These are phyloP conservation scores for Ciona savignyi DNA, from an alignment of 23 tunicate genomes.

Conservation along the genomic window DNA sequence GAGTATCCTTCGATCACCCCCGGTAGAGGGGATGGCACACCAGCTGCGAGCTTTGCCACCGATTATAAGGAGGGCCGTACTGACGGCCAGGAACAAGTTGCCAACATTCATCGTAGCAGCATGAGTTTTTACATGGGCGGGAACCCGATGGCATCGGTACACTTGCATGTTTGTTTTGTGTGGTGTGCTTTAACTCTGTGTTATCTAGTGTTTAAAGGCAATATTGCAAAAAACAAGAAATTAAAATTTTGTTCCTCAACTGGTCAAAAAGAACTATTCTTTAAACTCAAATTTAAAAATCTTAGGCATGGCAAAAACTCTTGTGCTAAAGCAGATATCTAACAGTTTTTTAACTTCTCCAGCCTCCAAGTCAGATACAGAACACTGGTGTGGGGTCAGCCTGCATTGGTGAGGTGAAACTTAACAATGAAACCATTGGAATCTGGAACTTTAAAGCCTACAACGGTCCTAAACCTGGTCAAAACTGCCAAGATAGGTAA, in stretches of 20 bases:
- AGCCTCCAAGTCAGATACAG: slow-evolving; percentile 15
- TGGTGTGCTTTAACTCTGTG: not conserved
- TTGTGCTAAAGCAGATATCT: not conserved
- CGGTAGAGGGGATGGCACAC: slow-evolving; percentile 14
- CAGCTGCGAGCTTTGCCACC: not conserved
- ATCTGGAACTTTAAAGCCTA: slow-evolving; percentile 56
- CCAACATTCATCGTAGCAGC: not conserved
- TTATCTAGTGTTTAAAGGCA: too few species aligned
- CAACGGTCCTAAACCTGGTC: slow-evolving; percentile 57
- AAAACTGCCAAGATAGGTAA: slow-evolving; percentile 7
- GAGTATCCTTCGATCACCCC: slow-evolving; percentile 7
- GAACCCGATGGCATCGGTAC: slow-evolving; percentile 5
- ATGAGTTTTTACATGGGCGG: slow-evolving; percentile 19
- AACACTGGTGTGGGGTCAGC: not conserved
- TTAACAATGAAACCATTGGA: slow-evolving; percentile 52
- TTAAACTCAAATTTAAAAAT: too few species aligned
- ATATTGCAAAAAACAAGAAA: too few species aligned
- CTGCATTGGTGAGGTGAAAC: slow-evolving; percentile 10
- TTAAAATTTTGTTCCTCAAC: too few species aligned
- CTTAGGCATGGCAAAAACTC: too few species aligned
- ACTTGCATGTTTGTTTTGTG: not conserved
- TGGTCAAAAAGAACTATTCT: too few species aligned
- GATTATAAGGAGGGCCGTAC: slow-evolving; percentile 10
- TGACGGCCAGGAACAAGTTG: not conserved
- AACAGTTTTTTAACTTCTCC: not conserved